Conservation (phyloP, 2,888 invertebrate genomes). For the Cerastoderma edule region DNA sequence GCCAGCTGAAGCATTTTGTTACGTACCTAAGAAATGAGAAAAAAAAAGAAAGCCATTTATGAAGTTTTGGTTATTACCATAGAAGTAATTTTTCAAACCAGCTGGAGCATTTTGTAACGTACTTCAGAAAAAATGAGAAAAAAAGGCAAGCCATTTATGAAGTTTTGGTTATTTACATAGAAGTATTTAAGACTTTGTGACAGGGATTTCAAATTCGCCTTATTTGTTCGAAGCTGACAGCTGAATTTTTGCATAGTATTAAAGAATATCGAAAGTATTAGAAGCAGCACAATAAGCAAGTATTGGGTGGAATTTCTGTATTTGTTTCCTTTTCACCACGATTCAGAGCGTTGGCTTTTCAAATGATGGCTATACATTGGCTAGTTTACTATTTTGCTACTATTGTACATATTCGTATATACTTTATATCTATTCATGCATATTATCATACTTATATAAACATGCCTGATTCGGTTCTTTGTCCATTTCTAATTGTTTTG, state of each 20-base stretch:
- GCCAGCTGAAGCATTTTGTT: no score
- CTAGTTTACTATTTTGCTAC: neutral
- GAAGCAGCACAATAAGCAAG: neutral
- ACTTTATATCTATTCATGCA: constrained; percentile 16
- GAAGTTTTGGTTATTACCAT: neutral
- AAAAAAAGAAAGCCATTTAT: neutral
- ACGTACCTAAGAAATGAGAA: neutral
- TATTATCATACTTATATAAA: no score
- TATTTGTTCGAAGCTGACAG: no score
- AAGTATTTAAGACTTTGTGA: no score
- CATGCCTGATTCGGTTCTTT: no score
- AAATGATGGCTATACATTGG: neutral
- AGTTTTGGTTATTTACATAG: neutral
- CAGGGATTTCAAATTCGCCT: neutral
- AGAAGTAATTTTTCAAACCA: neutral
- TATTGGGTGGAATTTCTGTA: neutral
- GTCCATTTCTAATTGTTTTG: no score
- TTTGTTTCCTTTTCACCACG: neutral
- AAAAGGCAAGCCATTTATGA: neutral
- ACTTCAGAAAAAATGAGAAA: neutral
- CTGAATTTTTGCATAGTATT: no score
- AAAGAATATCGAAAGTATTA: constrained; percentile 8
- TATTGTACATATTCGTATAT: constrained; percentile 18
- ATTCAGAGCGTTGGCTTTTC: neutral
- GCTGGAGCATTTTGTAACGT: neutral